Evolutionary conservation across 2,113 vertebrate genomes (phyloP), one percentile per base, ranked within the genome.

Genomic region (Macaca nemestrina): DNA sequence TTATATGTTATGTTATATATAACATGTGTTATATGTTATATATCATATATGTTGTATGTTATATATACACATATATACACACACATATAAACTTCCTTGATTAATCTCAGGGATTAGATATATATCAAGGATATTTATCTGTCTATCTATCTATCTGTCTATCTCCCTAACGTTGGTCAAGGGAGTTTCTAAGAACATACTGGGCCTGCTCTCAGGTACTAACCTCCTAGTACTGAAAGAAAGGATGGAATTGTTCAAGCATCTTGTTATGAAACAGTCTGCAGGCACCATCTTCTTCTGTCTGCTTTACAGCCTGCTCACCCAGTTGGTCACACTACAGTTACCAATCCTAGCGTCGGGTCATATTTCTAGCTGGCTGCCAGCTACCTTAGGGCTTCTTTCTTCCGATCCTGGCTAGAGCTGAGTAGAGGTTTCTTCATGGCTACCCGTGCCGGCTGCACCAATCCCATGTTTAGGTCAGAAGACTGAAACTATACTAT

Each of bases 181-280:
- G 14, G 79, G 1, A 43, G 2, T 61, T 13, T 75, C 8, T 43
- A 32, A 30, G 22, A 45, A 20, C 12, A 43, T 30, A 52, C 0
- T 70, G 7, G 50, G 2, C 13, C 17, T 57, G 18, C 5, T 23
- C 10, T 67, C 64, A n/a, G 10, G 6, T 30, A 23, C n/a, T 32
- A 0, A 0, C 22, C 9, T 6, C 16, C n/a, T 48, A 6, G 4
- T 13, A 2, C 18, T 57, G 32, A 43, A 79, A n/a, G 9, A 61
- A 55, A n/a, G 4, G 0, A 38, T 10, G 3, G 5, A 23, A 20
- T 73, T 17, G 2, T 48, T 68, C 18, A 2, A 20, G 8, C 1
- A 1, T 23, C 22, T 48, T 4, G 4, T 18, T 25, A 43, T 16
- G 50, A 48, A 18, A 17, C 2, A 35, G 0, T n/a, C 52, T 35